phyloP scores from a whole-genome alignment of 1,140 invertebrate genomes.

The Anadara kagoshimensis region DNA sequence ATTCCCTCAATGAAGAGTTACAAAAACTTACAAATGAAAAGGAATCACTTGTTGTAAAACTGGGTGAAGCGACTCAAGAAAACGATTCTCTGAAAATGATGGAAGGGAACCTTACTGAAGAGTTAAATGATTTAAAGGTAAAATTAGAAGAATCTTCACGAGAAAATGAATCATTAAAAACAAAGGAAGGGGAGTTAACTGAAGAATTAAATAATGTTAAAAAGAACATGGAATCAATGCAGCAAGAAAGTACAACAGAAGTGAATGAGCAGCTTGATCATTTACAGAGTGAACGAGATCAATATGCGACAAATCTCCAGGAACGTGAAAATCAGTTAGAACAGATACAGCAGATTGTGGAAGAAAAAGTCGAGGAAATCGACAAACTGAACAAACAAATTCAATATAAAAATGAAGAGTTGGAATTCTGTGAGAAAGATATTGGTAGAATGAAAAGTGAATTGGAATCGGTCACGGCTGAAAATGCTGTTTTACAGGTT shows the following conservation, averaged over 20 bases:
- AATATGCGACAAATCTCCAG: slow-evolving; percentile 21
- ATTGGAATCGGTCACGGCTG: background rate
- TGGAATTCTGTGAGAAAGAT: slow-evolving; percentile 9
- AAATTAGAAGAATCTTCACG: slow-evolving; percentile 3
- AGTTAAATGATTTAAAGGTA: slow-evolving; percentile 8
- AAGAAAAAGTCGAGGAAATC: slow-evolving; percentile 36
- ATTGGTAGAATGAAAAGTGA: slow-evolving; percentile 9
- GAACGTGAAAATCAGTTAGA: slow-evolving; percentile 25
- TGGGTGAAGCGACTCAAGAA: slow-evolving; percentile 22
- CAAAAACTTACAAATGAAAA: slow-evolving; percentile 14
- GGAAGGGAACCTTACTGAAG: background rate
- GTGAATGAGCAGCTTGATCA: slow-evolving; percentile 23
- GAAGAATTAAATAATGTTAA: slow-evolving; percentile 4
- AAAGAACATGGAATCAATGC: background rate
- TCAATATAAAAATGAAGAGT: slow-evolving; percentile 12
- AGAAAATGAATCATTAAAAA: slow-evolving; percentile 14
- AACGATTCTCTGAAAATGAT: background rate
- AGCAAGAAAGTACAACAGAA: slow-evolving; percentile 3
- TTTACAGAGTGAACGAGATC: slow-evolving; percentile 25
- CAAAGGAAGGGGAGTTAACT: slow-evolving; percentile 12
- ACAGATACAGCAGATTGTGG: slow-evolving; percentile 14
- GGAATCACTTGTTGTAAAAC: background rate
- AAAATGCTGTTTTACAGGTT: background rate
- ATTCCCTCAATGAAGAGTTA: background rate
- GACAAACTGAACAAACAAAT: slow-evolving; percentile 13